Evolutionary conservation across 2,113 vertebrate species (phyloP), one percentile per base, ranked within the genome.

Genomic region (Micronycteris hirsuta): DNA sequence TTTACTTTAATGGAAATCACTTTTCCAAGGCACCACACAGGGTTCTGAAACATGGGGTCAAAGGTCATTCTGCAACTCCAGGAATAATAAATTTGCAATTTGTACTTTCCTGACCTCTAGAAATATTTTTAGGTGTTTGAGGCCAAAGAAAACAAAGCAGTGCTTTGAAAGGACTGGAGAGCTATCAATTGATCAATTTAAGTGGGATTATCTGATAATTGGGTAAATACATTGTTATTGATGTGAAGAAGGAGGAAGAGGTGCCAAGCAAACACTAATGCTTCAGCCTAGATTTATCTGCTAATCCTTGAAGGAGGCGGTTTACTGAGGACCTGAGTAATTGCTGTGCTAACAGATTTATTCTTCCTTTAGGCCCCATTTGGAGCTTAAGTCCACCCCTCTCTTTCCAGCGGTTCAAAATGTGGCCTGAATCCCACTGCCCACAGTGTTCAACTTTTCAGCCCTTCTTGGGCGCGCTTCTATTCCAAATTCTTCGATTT

Each of bases 271-370:
- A 97, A 95, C 61, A 2, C 78, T 92, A 95, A 96, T 94, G 68
- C 89, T 54, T 56, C 74, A 89, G 31, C 91, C 71, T 67, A 96
- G 94, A 92, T 92, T 97, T 97, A 96, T 97, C 91, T 89, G 93
- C 94, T 97, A 95, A 96, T 95, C 95, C 96, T 96, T 91, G 88
- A 95, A 97, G 88, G 85, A 92, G 94, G 92, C 76, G 78, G 92
- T 95, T 92, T 94, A 93, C 93, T 47, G 82, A 97, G 86, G 70
- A 97, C 93, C 91, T 94, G 97, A 97, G 95, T 96, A 96, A 97
- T 95, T 97, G 94, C 83, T 95, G 82, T 93, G 89, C 74, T 96
- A 96, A 97, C 93, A 97, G 93, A 97, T 96, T 97, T 96, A 96
- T 86, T 95, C 86, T 96, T 92, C 67, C 0, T 68, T 88, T 96